Evolutionary conservation across 2,113 vertebrate genomes (phyloP).

Genomic region (Cyphomyrus plagiostoma): DNA sequence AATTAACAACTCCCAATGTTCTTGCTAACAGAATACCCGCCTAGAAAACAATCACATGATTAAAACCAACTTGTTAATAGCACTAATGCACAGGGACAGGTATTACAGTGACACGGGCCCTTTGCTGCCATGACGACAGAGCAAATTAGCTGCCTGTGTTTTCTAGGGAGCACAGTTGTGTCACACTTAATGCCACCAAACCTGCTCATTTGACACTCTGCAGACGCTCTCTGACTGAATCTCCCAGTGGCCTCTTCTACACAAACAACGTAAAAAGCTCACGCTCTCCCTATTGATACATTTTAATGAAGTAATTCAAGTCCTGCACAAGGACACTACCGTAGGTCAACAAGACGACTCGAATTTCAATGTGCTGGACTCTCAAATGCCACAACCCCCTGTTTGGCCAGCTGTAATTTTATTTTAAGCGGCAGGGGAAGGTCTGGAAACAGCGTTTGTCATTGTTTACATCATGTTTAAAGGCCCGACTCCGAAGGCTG

Average conservation of each 20-base stretch:
- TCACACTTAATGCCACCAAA: not conserved
- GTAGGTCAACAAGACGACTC: not conserved
- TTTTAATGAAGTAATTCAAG: conserved; percentile 4
- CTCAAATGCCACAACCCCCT: not conserved
- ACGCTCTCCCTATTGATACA: not conserved
- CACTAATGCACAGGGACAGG: not conserved
- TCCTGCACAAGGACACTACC: not conserved
- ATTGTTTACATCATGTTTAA: not conserved
- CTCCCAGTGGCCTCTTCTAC: not conserved
- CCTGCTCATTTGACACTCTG: not conserved
- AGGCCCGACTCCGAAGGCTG: not conserved
- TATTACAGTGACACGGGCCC: not conserved
- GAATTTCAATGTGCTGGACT: conserved; percentile 1
- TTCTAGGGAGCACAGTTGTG: not conserved
- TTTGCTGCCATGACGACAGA: not conserved
- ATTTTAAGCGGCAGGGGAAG: not conserved
- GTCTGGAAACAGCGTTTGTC: not conserved
- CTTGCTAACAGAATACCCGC: not conserved
- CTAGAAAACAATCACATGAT: not conserved
- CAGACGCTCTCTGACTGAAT: not conserved
- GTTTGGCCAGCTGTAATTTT: not conserved
- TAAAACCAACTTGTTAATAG: not conserved
- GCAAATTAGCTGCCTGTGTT: not conserved
- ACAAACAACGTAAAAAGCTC: not conserved
- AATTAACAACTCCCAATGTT: not conserved